Percentiles rank a stretch among this genome's conserved stretches.
Conservation (phyloP, 2,888 invertebrate genomes). For the Sisyra terminalis region DNA sequence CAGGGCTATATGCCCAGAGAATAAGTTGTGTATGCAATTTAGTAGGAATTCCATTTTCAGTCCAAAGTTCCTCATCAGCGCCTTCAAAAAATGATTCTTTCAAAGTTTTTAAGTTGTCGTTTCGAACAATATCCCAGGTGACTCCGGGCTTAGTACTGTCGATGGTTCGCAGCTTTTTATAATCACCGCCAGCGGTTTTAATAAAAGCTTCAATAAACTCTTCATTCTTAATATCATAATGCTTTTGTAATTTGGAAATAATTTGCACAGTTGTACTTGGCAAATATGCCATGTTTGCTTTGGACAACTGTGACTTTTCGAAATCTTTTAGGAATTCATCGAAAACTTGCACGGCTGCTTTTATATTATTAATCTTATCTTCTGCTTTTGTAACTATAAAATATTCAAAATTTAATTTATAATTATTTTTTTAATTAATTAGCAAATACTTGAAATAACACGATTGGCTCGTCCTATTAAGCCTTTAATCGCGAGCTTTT, state of each 20-base stretch:
- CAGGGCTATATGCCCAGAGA: constrained; percentile 63
- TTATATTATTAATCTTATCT: constrained; percentile 56
- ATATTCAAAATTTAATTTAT: not conserved
- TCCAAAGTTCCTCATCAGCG: constrained; percentile 44
- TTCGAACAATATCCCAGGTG: constrained; percentile 64
- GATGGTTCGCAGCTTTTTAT: constrained; percentile 54
- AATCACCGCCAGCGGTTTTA: constrained; percentile 43
- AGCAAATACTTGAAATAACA: constrained; percentile 41
- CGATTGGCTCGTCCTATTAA: constrained; percentile 54
- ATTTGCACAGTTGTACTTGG: constrained; percentile 39
- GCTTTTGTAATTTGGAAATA: constrained; percentile 34
- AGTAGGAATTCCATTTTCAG: constrained; percentile 47
- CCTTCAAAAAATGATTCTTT: constrained; percentile 32
- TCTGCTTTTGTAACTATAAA: constrained; percentile 54
- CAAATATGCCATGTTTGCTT: constrained; percentile 53
- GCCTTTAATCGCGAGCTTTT: constrained; percentile 53
- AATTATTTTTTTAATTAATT: constrained; percentile 7
- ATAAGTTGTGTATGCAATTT: constrained; percentile 49
- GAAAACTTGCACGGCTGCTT: constrained; percentile 50
- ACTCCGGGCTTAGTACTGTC: constrained; percentile 30
- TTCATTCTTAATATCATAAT: constrained; percentile 31
- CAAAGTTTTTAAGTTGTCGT: constrained; percentile 39
- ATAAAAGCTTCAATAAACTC: constrained; percentile 47
- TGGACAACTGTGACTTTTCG: constrained; percentile 45
- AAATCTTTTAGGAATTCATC: constrained; percentile 61